Evolutionary conservation across 2,888 invertebrate species (phyloP).

Genomic region (Latheticus oryzae): DNA sequence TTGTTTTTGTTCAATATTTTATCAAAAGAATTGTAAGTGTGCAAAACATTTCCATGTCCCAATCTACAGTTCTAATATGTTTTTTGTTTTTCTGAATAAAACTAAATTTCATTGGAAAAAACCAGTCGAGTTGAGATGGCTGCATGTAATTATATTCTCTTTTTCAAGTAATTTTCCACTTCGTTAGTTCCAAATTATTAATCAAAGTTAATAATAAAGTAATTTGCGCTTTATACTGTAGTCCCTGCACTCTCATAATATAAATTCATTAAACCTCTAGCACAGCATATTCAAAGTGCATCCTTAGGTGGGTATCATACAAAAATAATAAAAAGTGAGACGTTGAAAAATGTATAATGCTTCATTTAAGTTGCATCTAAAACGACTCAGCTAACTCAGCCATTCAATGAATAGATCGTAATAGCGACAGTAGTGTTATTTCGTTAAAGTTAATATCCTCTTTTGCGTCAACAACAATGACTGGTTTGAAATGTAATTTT

Average conservation of each 20-base stretch:
- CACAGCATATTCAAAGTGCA: background rate
- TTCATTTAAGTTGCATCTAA: background rate
- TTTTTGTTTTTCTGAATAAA: too few relatives aligned
- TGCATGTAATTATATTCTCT: constrained; percentile 24
- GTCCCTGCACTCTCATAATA: constrained; percentile 5
- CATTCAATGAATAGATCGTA: constrained; percentile 3
- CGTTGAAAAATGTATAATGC: background rate
- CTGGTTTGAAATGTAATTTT: background rate
- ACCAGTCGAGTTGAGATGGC: constrained; percentile 20
- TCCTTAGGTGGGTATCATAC: background rate
- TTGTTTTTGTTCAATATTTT: too few relatives aligned
- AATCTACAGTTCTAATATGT: too few relatives aligned
- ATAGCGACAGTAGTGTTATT: constrained; percentile 9
- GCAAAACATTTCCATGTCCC: too few relatives aligned
- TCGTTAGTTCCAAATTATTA: constrained; percentile 25
- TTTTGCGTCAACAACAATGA: constrained; percentile 7
- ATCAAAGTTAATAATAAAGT: constrained; percentile 27
- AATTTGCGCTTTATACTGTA: constrained; percentile 14
- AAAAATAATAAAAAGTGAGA: background rate
- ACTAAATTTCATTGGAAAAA: too few relatives aligned
- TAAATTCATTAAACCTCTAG: constrained; percentile 22
- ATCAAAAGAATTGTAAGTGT: too few relatives aligned
- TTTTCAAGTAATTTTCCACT: constrained; percentile 27
- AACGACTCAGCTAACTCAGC: constrained; percentile 1
- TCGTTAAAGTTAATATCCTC: constrained; percentile 13